Percentiles rank a stretch among this genome's conserved stretches.
phyloP scores from a whole-genome alignment of 2,113 vertebrate species.

The Ramphastos sulfuratus region DNA sequence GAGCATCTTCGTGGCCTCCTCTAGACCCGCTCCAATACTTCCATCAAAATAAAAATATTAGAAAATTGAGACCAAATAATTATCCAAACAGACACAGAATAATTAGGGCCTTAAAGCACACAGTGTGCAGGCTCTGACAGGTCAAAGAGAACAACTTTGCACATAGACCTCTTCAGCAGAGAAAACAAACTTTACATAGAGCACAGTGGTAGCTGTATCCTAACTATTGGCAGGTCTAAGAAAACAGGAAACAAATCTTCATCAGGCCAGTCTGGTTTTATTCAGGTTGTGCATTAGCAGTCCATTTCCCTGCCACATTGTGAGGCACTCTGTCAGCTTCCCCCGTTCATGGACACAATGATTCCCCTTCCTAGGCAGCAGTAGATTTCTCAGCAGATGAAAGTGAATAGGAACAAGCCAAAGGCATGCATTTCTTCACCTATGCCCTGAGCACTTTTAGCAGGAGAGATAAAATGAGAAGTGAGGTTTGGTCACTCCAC shows the following conservation, averaged over 20 bases:
- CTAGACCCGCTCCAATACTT: no score
- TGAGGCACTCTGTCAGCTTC: not conserved
- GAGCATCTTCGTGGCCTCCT: no score
- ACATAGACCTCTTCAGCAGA: not conserved
- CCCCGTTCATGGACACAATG: fast-evolving
- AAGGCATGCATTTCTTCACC: not conserved
- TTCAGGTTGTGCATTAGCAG: not conserved
- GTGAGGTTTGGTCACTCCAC: not conserved
- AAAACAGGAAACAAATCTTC: constrained; percentile 19
- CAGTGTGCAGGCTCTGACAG: not conserved
- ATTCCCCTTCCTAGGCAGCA: not conserved
- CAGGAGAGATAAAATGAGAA: not conserved
- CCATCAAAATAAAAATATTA: not conserved
- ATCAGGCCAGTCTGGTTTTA: not conserved
- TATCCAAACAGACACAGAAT: not conserved
- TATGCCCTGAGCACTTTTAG: not conserved
- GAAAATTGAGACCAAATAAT: not conserved
- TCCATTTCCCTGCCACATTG: not conserved
- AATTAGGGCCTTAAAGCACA: not conserved
- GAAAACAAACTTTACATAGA: not conserved
- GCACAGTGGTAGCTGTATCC: not conserved
- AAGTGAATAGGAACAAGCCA: not conserved
- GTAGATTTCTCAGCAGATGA: not conserved
- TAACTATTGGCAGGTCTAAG: constrained; percentile 22
- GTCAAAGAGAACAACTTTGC: not conserved